Conservation (phyloP, 2,888 invertebrate genomes). For the Trichogramma dendrolimi region DNA sequence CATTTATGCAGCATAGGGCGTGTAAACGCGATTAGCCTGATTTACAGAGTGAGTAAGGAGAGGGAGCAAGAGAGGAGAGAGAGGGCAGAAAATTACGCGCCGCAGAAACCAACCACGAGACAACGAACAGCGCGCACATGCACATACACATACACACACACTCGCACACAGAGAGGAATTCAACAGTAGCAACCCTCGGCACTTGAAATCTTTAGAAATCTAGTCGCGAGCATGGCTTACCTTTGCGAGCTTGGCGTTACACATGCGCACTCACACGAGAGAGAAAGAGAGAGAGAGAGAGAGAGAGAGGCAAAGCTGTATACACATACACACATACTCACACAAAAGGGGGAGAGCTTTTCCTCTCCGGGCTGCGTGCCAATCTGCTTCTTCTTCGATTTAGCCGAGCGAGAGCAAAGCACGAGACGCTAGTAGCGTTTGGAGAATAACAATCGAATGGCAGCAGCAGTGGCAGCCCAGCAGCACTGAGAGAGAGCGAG, state of each 20-base stretch:
- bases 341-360: no score
- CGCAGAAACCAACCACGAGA: no score
- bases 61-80: no score
- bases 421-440: background rate
- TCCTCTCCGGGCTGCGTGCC: conserved; percentile 25
- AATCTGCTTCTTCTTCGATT: conserved; percentile 14
- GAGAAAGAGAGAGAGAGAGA: no score
- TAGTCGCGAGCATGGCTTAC: conserved; percentile 18
- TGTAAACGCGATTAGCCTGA: background rate
- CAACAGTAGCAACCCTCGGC: background rate
- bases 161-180: background rate
- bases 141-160: background rate
- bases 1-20: background rate
- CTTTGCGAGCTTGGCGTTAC: no score
- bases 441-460: conserved; percentile 30
- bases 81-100: no score
- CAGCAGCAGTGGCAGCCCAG: background rate
- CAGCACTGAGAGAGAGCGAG: no score
- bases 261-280: no score
- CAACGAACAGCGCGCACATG: no score
- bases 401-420: background rate
- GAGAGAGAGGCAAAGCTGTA: no score
- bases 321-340: no score
- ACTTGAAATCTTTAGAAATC: conserved; percentile 25
- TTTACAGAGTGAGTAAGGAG: conserved; percentile 9